Percentiles rank a stretch among this genome's conserved stretches.
phyloP scores from a whole-genome alignment of 2,113 vertebrate species.

The rat (Rattus norvegicus) region GRCr8 NC_086019.1:9919501-9920000 shows the following conservation, averaged over 20 bases:
- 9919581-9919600: neutral
- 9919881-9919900: neutral
- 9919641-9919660: neutral
- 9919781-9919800: neutral
- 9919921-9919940: neutral
- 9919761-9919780: neutral
- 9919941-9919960: neutral
- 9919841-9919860: neutral
- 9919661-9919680: neutral
- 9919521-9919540: neutral
- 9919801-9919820: neutral
- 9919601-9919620: neutral
- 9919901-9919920: neutral
- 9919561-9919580: neutral
- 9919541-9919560: conserved; percentile 1
- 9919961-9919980: neutral
- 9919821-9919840: neutral
- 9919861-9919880: neutral
- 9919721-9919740: neutral
- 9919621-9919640: neutral
- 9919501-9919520: neutral
- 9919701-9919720: neutral
- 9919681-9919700: neutral
- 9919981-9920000: neutral
- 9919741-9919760: neutral